These are phyloP conservation scores for Archips crataeganus DNA, from an alignment of 2,888 invertebrate species.

Conservation along the genomic window DNA sequence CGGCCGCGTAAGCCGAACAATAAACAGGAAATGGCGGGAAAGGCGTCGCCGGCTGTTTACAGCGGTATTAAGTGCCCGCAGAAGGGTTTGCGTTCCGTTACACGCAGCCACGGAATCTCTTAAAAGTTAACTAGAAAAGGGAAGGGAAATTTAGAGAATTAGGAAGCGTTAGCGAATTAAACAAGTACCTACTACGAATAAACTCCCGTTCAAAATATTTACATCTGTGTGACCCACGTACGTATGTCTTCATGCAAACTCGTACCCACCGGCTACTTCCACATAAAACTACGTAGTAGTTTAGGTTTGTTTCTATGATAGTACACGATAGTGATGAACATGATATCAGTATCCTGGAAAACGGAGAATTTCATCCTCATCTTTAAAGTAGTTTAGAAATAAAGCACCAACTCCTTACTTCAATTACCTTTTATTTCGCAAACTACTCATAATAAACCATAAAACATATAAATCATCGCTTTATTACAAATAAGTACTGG, in stretches of 20 bases:
- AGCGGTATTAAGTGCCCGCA: conserved; percentile 33
- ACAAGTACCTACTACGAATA: not conserved
- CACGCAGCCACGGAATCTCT: conserved; percentile 10
- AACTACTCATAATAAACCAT: not conserved
- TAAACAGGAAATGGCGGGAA: conserved; percentile 34
- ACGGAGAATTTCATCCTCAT: too few species aligned
- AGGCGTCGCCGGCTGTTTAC: conserved; percentile 28
- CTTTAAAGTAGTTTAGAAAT: too few species aligned
- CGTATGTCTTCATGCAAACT: too few species aligned
- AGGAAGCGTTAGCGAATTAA: not conserved
- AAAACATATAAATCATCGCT: conserved; percentile 1
- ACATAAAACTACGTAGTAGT: too few species aligned
- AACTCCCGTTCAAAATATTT: too few species aligned
- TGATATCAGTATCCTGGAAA: too few species aligned
- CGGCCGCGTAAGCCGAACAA: conserved; percentile 29
- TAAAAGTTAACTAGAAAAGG: conserved; percentile 12
- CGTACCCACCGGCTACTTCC: too few species aligned
- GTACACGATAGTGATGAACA: too few species aligned
- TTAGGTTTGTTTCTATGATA: too few species aligned
- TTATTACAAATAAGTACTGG: not conserved
- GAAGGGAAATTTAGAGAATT: conserved; percentile 5
- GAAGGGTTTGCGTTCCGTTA: conserved; percentile 31
- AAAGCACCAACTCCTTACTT: too few species aligned
- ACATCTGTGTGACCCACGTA: too few species aligned
- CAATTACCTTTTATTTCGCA: not conserved